Conservation (phyloP, 2,888 invertebrate species). For the Morinoia aosen region DNA sequence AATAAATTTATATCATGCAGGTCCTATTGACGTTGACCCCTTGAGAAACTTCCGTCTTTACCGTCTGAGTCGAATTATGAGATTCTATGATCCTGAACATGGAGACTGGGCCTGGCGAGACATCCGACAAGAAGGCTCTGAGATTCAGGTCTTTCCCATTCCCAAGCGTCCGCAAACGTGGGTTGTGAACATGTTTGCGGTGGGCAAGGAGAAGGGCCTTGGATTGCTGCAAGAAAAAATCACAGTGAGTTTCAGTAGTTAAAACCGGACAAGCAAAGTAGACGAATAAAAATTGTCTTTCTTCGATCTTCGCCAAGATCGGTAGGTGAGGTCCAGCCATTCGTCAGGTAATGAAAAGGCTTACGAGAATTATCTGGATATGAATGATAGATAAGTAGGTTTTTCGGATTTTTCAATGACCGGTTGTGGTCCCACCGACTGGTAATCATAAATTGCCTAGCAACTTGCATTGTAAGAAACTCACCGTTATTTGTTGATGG, state of each 20-base stretch:
- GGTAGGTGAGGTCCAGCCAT: background rate
- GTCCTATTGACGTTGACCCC: conserved; percentile 59
- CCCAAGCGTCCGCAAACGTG: conserved; percentile 66
- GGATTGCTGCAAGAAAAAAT: conserved; percentile 63
- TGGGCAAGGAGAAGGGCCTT: conserved; percentile 61
- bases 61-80: conserved; percentile 62
- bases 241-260: conserved; percentile 53
- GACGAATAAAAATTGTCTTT: background rate
- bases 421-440: no score
- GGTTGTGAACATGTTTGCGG: conserved; percentile 66
- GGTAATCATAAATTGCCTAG: no score
- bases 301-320: background rate
- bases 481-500: no score
- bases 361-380: background rate
- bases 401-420: no score
- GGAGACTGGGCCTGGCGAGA: conserved; percentile 68
- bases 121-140: conserved; percentile 55
- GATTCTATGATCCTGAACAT: conserved; percentile 63
- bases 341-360: background rate
- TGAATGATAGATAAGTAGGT: background rate
- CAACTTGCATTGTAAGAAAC: no score
- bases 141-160: conserved; percentile 60
- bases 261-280: background rate
- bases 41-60: conserved; percentile 57
- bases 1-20: conserved; percentile 39